phyloP scores from a whole-genome alignment of 2,113 vertebrate species.

The Leiothrix lutea region DNA sequence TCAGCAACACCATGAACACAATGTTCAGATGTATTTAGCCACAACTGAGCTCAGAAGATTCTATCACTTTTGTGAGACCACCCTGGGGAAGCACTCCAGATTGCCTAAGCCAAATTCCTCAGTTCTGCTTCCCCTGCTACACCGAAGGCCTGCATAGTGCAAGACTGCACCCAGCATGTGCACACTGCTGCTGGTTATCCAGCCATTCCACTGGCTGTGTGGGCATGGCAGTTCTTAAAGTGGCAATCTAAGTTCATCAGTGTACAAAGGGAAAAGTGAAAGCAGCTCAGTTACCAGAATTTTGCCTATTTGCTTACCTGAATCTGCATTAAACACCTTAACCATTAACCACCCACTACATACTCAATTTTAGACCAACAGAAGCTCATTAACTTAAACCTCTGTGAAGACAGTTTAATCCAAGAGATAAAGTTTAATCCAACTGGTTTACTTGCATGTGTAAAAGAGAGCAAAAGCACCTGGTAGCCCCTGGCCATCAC shows the following conservation, averaged over 20 bases:
- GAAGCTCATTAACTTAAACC: background rate
- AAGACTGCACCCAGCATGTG: background rate
- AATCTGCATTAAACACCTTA: background rate
- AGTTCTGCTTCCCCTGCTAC: background rate
- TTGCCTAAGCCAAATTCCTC: background rate
- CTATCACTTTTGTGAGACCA: background rate
- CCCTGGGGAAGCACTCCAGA: background rate
- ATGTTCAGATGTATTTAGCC: background rate
- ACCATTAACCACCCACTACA: background rate
- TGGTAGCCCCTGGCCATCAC: background rate
- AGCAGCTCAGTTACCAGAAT: background rate
- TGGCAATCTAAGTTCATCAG: background rate
- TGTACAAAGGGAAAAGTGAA: background rate
- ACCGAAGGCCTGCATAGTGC: background rate
- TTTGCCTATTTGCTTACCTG: background rate
- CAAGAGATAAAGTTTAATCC: background rate
- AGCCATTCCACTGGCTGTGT: background rate
- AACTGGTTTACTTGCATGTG: background rate
- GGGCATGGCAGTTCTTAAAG: fast-evolving
- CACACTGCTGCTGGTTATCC: background rate
- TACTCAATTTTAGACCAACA: background rate
- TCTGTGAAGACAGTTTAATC: background rate
- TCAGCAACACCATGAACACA: background rate
- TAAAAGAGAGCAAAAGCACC: background rate
- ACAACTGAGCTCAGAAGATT: background rate